phyloP scores from a whole-genome alignment of 2,888 invertebrate genomes.

The Synergus gifuensis region DNA sequence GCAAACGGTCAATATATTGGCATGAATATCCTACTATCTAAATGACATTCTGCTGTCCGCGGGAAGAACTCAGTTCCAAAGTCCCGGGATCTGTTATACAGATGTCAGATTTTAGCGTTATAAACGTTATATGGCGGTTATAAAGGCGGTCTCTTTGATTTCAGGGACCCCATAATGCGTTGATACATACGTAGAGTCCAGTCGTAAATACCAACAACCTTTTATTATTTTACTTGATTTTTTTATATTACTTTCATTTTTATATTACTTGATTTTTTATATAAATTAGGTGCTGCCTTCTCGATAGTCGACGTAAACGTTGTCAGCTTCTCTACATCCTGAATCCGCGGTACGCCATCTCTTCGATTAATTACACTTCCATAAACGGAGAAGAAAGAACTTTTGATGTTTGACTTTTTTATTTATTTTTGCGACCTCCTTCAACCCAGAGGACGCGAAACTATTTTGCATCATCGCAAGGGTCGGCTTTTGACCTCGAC shows the following conservation, averaged over 20 bases:
- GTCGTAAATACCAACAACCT: conserved; percentile 42
- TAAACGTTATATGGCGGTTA: conserved; percentile 72
- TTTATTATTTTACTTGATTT: conserved; percentile 37
- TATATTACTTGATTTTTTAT: background rate
- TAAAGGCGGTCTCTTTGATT: conserved; percentile 73
- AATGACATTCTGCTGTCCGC: conserved; percentile 38
- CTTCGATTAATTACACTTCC: conserved; percentile 63
- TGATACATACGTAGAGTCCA: conserved; percentile 37
- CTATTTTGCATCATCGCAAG: conserved; percentile 36
- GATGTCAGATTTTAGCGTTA: conserved; percentile 73
- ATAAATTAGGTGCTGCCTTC: conserved; percentile 59
- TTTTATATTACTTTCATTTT: conserved; percentile 42
- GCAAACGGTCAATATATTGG: conserved; percentile 33
- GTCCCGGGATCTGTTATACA: conserved; percentile 66
- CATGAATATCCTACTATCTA: conserved; percentile 28
- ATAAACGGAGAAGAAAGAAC: conserved; percentile 59
- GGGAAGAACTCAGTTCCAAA: conserved; percentile 51
- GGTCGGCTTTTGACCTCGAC: background rate
- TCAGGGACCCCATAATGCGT: conserved; percentile 49
- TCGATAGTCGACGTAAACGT: conserved; percentile 52
- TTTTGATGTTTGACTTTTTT: conserved; percentile 47
- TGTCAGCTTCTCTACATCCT: conserved; percentile 52
- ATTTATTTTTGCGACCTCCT: conserved; percentile 19
- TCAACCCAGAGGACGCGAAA: background rate
- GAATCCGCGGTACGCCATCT: conserved; percentile 43